These are phyloP conservation scores for Amazona finschi DNA, from an alignment of 2,797 vertebrate species.

Conservation along the genomic window DNA sequence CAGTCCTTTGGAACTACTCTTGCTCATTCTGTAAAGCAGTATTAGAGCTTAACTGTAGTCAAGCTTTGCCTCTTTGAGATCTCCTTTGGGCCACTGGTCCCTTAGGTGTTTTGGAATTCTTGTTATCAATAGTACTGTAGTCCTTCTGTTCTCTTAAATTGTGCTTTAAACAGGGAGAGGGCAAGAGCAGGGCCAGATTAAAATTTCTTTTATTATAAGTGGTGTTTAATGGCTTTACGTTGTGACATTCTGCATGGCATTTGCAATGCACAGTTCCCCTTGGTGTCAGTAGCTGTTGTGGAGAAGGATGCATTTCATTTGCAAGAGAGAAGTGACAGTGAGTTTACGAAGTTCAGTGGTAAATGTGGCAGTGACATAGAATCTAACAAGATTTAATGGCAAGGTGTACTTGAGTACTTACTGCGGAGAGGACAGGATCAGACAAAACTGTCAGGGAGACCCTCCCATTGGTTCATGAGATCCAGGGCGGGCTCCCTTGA, in stretches of 20 bases:
- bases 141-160: neutral
- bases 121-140: neutral
- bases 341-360: neutral
- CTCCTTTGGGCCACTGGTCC: neutral
- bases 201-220: neutral
- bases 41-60: neutral
- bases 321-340: neutral
- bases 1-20: neutral
- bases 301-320: neutral
- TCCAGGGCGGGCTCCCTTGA: neutral
- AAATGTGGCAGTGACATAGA: neutral
- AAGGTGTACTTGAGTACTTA: neutral
- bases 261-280: neutral
- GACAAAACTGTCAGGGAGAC: neutral
- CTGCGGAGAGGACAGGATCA: neutral
- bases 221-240: neutral
- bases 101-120: neutral
- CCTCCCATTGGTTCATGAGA: neutral
- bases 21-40: neutral
- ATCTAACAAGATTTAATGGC: neutral
- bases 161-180: neutral
- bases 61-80: neutral
- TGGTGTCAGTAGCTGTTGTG: neutral
- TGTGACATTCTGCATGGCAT: neutral
- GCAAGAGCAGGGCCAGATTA: neutral